Evolutionary conservation across 2,113 vertebrate genomes (phyloP).

Genomic region (Centropus unirufus): DNA sequence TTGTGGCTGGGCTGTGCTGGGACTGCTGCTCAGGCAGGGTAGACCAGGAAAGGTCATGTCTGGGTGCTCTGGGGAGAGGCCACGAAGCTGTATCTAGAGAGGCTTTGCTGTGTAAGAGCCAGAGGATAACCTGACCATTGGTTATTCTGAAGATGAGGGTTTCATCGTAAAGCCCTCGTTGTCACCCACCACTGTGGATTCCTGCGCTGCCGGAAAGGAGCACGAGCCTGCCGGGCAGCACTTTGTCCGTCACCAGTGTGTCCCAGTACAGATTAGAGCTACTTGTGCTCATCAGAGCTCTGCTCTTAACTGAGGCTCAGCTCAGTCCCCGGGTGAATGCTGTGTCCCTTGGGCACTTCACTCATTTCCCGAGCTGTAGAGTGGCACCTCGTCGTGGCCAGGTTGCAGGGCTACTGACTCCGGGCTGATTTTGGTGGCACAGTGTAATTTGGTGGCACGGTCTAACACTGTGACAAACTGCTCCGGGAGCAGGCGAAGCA

Average conservation of each 20-base stretch:
- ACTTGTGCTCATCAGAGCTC: not conserved
- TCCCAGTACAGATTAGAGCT: not conserved
- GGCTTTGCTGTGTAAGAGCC: not conserved
- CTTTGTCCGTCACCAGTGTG: fast-evolving
- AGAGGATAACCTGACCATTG: not conserved
- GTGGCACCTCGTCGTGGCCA: not conserved
- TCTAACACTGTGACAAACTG: not conserved
- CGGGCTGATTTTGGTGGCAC: too few species aligned
- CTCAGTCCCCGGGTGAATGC: not conserved
- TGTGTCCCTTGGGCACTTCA: not conserved
- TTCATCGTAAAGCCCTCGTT: not conserved
- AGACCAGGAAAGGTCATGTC: not conserved
- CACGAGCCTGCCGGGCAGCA: not conserved
- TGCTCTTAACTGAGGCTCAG: not conserved
- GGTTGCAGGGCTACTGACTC: too few species aligned
- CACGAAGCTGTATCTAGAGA: not conserved
- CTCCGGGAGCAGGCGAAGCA: not conserved
- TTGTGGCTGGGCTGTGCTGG: not conserved
- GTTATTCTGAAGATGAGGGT: fast-evolving
- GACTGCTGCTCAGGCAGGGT: not conserved
- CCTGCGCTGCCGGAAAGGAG: not conserved
- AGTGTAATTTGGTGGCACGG: not conserved
- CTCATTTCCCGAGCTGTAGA: not conserved
- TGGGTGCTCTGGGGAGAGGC: not conserved
- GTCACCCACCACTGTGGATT: not conserved